Conservation (phyloP, 2,888 invertebrate genomes). For the Rhopalosiphum nymphaeae region DNA sequence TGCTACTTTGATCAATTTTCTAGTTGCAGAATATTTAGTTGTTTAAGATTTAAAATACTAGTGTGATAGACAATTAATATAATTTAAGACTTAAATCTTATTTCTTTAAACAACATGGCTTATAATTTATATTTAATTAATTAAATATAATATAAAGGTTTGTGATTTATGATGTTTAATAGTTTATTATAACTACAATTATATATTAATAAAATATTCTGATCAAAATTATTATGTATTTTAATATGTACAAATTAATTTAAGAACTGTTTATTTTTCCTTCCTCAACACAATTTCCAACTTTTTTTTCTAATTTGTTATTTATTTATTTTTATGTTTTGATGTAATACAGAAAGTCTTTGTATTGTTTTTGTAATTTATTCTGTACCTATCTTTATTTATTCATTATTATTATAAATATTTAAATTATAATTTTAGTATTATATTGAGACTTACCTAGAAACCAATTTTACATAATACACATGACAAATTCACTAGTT, state of each 20-base stretch:
- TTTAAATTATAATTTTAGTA: no score
- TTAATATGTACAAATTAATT: constrained; percentile 20
- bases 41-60: constrained; percentile 2
- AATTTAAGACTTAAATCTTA: not conserved
- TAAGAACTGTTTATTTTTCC: not conserved
- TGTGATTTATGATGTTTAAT: constrained; percentile 27
- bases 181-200: not conserved
- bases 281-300: not conserved
- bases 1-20: constrained; percentile 26
- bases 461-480: no score
- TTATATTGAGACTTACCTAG: no score
- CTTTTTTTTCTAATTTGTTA: constrained; percentile 21
- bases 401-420: no score
- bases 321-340: constrained; percentile 25
- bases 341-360: not conserved
- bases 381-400: not conserved
- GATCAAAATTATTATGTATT: constrained; percentile 23
- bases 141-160: not conserved
- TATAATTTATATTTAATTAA: not conserved
- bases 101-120: constrained; percentile 14
- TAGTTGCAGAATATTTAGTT: not conserved
- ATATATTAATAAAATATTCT: constrained; percentile 29
- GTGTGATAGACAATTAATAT: not conserved
- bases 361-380: not conserved
- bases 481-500: no score